These are phyloP conservation scores for Upupa epops DNA, from an alignment of 2,113 vertebrate species.

Conservation along the genomic window DNA sequence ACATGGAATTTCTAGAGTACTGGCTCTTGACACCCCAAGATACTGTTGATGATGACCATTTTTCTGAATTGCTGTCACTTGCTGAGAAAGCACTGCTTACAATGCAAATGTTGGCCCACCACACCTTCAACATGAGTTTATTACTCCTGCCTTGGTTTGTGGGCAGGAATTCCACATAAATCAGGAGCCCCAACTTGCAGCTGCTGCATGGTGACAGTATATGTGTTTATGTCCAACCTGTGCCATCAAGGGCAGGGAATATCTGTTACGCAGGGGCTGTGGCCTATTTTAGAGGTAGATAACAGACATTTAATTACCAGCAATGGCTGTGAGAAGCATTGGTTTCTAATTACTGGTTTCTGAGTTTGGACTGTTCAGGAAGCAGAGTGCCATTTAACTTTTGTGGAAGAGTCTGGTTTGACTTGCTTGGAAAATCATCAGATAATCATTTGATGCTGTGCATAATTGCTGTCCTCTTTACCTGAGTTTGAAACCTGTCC, in stretches of 20 bases:
- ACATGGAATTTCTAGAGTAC: not conserved
- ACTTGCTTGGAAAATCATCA: not conserved
- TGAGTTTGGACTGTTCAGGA: not conserved
- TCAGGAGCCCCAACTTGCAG: not conserved
- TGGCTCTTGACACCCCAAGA: not conserved
- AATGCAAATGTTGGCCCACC: not conserved
- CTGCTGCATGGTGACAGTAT: not conserved
- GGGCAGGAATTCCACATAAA: not conserved
- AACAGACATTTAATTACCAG: not conserved
- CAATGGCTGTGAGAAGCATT: not conserved
- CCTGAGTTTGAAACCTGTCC: not conserved
- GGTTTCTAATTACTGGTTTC: not conserved
- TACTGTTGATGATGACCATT: not conserved
- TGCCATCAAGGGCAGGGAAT: rapidly evolving
- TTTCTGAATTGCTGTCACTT: not conserved
- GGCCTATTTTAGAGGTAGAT: not conserved
- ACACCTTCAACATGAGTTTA: rapidly evolving
- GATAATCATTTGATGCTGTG: not conserved
- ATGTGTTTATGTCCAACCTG: not conserved
- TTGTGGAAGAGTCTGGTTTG: not conserved
- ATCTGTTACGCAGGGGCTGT: not conserved
- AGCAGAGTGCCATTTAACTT: not conserved
- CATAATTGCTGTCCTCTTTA: not conserved
- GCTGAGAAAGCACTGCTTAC: not conserved
- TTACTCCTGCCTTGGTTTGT: not conserved